Conservation (phyloP, 2,797 vertebrate species). For the Enteromius thamalakanensis region DNA sequence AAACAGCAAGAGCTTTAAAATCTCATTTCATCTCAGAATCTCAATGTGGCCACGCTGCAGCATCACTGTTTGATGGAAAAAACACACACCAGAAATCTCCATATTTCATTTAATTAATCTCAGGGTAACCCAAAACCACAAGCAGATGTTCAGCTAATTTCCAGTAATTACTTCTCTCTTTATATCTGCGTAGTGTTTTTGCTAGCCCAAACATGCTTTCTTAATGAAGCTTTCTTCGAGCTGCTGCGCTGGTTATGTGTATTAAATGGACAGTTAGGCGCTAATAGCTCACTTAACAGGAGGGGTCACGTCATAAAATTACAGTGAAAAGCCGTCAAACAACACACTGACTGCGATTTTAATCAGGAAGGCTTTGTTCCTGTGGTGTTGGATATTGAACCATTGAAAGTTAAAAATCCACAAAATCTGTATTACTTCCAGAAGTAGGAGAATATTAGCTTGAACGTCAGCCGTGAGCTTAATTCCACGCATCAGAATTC, state of each 20-base stretch:
- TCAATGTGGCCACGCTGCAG: not conserved
- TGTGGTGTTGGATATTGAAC: slow-evolving; percentile 7
- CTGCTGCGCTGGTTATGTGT: slow-evolving; percentile 43
- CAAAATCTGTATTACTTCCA: not conserved
- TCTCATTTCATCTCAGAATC: slow-evolving; percentile 18
- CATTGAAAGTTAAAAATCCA: slow-evolving; percentile 12
- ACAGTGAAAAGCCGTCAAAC: slow-evolving; percentile 29
- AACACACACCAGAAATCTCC: slow-evolving; percentile 45
- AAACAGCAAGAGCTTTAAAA: slow-evolving; percentile 16
- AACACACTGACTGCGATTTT: slow-evolving; percentile 9
- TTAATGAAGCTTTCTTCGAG: slow-evolving; percentile 39
- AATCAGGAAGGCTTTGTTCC: slow-evolving; percentile 19
- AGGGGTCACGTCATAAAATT: slow-evolving; percentile 34
- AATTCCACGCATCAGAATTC: not conserved
- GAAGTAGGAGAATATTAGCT: not conserved
- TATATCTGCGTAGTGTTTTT: slow-evolving; percentile 53
- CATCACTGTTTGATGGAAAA: not conserved
- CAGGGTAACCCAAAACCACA: slow-evolving; percentile 52
- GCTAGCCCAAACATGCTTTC: slow-evolving; percentile 35
- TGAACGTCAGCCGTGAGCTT: not conserved
- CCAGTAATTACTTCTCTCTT: slow-evolving; percentile 60
- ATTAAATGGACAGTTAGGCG: slow-evolving; percentile 52
- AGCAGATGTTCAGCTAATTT: slow-evolving; percentile 65
- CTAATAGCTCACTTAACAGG: slow-evolving; percentile 38
- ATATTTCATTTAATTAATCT: slow-evolving; percentile 64